A percentile compares a stretch with the other conserved stretches of the same genome.
Conservation (phyloP, 23 tunicate genomes). For the Halocynthia roretzi region DNA sequence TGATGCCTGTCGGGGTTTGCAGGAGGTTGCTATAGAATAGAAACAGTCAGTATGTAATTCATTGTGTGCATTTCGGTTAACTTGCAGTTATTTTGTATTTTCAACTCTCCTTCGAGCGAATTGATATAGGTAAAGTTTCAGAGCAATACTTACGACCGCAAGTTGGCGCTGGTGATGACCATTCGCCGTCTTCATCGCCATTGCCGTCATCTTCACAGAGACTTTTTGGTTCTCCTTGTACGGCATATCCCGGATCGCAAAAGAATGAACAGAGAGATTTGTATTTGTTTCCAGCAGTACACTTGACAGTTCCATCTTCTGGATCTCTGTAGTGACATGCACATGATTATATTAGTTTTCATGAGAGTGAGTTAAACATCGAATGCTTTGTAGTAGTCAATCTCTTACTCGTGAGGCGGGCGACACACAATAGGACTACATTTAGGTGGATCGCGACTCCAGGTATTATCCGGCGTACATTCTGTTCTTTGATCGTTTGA, state of each 20-base stretch:
- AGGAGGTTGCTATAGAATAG: constrained; percentile 10
- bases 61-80: too few species aligned
- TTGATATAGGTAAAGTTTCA: background rate
- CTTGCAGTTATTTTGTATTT: too few species aligned
- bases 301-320: constrained; percentile 3
- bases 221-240: constrained; percentile 19
- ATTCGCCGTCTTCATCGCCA: constrained; percentile 28
- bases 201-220: constrained; percentile 29
- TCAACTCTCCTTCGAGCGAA: too few species aligned
- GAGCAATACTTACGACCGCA: constrained; percentile 12
- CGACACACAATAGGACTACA: constrained; percentile 10
- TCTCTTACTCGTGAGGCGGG: constrained; percentile 15
- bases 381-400: background rate
- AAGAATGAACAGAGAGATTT: constrained; percentile 7
- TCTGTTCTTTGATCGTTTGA: constrained; percentile 17
- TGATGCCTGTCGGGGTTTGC: constrained; percentile 12
- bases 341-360: background rate
- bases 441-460: constrained; percentile 18
- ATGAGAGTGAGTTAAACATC: too few species aligned
- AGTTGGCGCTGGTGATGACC: constrained; percentile 20
- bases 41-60: background rate
- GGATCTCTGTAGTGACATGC: constrained; percentile 5
- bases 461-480: constrained; percentile 1
- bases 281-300: constrained; percentile 9
- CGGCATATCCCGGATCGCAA: constrained; percentile 10